Base-by-base conservation (phyloP, 2,888 invertebrate genomes). In the Eledona agricola region DNA sequence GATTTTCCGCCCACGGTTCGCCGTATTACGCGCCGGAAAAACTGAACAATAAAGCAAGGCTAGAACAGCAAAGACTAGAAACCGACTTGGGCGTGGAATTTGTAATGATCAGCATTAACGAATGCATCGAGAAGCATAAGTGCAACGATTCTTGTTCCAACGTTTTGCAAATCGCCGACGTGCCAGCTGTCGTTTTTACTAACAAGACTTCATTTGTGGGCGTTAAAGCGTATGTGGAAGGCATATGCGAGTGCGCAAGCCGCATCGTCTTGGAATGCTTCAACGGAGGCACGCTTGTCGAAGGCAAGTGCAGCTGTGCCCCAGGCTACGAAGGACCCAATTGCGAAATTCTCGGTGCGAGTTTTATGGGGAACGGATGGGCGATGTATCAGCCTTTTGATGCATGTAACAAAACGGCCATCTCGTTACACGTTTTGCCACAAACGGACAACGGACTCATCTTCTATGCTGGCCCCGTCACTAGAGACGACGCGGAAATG, bases 181-280 rank as follows among this genome's bases (percentile, higher is more conserved):
- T 85, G 7, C 92, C 93, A 0, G 83, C 88, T 17, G 83, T 91
- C 3, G 92, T 99, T 3, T 94, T 90, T 70, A 95, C 96, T 0
- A 98, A 98, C 72, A 88, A 86, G 1, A 93, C 95, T 0, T 93
- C 95, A 2, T 93, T 97, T 71, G 93, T 98, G 6, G 97, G 97
- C 0, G 93, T 99, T 0, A 86, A 87, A 11, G 93, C 93, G 0
- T 81, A 89, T 17, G 88, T 93, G 0, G 87, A 89, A 72, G 87
- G 93, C 0, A 83, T 87, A 32, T 96, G 95, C 68, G 83, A 81
- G 78, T 89, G 73, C 42, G 43, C 65, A 10, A 58, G 63, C n/a
- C 59, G 38, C 55, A 54, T 47, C 3, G 55, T 62, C 2, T 45
- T 28, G 3, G 63, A 62, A 20, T 74, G 75, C 57, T 65, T 66